Percentiles rank a stretch among this genome's conserved stretches.
Conservation (phyloP, 2,113 vertebrate species). For the Odontophorus gujanensis region DNA sequence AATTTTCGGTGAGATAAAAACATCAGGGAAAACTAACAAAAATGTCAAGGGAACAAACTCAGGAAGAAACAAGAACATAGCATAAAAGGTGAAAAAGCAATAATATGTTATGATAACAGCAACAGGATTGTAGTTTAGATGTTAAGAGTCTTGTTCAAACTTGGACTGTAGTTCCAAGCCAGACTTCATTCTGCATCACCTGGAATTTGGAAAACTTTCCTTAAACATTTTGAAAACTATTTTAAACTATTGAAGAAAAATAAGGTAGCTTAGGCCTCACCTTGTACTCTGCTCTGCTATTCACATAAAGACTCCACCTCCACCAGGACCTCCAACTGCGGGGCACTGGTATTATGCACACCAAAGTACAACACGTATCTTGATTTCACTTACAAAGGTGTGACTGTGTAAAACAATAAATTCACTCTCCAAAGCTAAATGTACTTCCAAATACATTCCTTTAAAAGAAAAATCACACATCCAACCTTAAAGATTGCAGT, state of each 20-base stretch:
- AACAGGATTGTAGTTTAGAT: background rate
- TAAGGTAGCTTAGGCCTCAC: background rate
- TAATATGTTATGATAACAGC: background rate
- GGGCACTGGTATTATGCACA: background rate
- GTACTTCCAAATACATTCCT: background rate
- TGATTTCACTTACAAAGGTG: background rate
- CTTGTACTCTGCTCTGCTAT: background rate
- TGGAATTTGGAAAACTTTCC: background rate
- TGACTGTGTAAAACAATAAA: background rate
- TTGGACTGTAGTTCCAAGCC: background rate
- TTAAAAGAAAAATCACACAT: background rate
- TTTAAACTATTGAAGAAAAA: background rate
- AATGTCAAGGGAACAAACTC: background rate
- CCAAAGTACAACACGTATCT: background rate
- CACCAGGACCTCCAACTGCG: background rate
- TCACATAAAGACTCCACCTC: background rate
- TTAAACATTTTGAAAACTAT: background rate
- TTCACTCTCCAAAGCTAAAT: background rate
- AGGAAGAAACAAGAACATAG: background rate
- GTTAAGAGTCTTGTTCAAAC: background rate
- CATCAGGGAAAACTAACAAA: background rate
- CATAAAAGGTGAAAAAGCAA: background rate
- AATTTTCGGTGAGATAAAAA: background rate
- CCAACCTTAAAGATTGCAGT: background rate
- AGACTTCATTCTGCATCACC: background rate